Evolutionary conservation across 2,888 invertebrate species (phyloP), one percentile per base, ranked within the genome.

Genomic region (Stenichneumon culpator): DNA sequence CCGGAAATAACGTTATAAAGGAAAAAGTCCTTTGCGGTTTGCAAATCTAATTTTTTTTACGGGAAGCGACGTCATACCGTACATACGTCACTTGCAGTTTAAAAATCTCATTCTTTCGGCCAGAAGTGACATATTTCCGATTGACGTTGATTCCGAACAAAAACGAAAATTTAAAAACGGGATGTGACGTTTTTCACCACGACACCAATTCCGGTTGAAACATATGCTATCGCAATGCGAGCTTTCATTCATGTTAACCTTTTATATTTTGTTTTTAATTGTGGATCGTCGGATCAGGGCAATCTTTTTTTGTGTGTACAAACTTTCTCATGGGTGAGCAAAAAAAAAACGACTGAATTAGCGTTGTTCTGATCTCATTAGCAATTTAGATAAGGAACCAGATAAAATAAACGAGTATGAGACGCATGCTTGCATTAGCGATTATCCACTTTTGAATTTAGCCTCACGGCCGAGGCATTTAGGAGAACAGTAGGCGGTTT

Each of bases 351-450:
- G 19, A 7, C 54, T 22, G 60, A 11, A 60, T 28, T 11, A 11
- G 14, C 16, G 28, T 60, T 22, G 25, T 65, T 67, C 22, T 28
- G 68, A 81, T 57, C 28, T 68, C 47, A 75, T 75, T 60, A 54
- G 54, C 19, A 25, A 68, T 68, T 81, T 68, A 44, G 57, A 54
- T 28, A 44, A 54, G 22, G 50, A 32, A 73, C 80, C 47, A 28
- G 16, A 60, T 28, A 28, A 60, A 32, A 60, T 14, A 28, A 28
- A 60, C 60, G 60, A 60, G 32, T 28, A 60, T 32, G 60, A 16
- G 28, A 60, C 32, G 16, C 6, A 32, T 6, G 32, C 7, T 60
- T n/a, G 60, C 28, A 60, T 16, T 16, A 25, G 32, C 60, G 60
- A 60, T 60, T 57, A 39, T 57, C 39, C 54, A 60, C 36, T 25